Conservation (phyloP, 2,797 vertebrate species). For the Geotrypetes seraphini region DNA sequence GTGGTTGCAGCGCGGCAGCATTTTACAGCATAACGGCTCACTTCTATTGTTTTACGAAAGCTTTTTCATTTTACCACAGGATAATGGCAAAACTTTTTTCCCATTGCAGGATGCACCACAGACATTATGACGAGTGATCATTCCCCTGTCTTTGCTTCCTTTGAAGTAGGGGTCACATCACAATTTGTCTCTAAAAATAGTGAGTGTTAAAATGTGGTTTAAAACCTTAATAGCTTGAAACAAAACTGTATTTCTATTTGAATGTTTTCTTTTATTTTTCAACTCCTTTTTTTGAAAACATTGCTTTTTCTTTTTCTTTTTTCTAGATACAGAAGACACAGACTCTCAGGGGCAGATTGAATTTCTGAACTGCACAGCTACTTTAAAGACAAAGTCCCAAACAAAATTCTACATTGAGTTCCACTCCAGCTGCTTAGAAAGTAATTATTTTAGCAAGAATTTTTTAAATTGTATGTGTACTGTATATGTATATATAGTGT, state of each 20-base stretch:
- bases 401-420: conserved; percentile 95
- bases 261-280: no score
- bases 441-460: no score
- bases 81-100: conserved; percentile 10
- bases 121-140: conserved; percentile 95
- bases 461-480: no score
- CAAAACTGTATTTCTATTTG: no score
- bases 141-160: conserved; percentile 91
- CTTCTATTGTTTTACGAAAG: no score
- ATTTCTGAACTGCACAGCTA: conserved; percentile 80
- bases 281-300: no score
- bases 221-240: no score
- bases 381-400: conserved; percentile 85
- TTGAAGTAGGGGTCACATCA: conserved; percentile 90
- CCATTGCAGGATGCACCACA: conserved; percentile 74
- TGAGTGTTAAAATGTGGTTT: no score
- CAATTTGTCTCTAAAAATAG: conserved; percentile 96
- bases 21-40: no score
- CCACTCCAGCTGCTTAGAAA: conserved; percentile 90
- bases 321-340: conserved; percentile 61
- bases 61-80: neutral
- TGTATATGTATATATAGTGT: no score
- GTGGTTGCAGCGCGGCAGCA: no score
- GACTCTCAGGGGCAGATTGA: conserved; percentile 78
- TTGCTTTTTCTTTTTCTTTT: neutral